phyloP scores from a whole-genome alignment of 2,797 vertebrate genomes.

The Pelochelys cantorii region DNA sequence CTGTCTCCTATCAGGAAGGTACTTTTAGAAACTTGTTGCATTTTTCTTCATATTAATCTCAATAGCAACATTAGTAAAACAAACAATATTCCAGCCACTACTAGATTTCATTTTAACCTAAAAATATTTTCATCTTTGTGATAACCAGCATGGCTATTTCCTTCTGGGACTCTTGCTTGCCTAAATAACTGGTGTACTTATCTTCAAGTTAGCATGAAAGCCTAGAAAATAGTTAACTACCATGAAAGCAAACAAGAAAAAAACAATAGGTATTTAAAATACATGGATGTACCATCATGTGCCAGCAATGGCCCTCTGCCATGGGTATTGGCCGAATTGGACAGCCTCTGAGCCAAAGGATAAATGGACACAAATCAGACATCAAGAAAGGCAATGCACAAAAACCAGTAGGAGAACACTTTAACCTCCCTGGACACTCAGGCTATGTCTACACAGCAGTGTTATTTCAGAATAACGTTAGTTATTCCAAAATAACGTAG shows the following conservation, averaged over 20 bases:
- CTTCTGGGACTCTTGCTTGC: not conserved
- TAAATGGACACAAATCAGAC: no score
- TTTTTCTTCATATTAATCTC: not conserved
- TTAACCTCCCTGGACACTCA: no score
- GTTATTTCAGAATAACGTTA: no score
- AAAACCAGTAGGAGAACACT: no score
- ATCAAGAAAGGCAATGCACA: no score
- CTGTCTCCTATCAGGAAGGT: not conserved
- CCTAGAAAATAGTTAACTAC: not conserved
- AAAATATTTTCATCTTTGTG: not conserved
- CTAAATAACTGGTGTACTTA: not conserved
- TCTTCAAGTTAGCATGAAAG: not conserved
- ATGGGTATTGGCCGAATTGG: no score
- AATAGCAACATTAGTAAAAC: not conserved
- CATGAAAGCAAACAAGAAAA: not conserved
- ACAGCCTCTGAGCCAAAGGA: no score
- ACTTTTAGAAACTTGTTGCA: not conserved
- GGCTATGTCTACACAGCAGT: no score
- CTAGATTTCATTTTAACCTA: not conserved
- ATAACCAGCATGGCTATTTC: not conserved
- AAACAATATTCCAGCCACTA: not conserved
- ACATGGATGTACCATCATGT: not conserved
- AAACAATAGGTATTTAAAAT: not conserved
- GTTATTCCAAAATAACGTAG: no score
- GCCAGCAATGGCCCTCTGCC: no score